Evolutionary conservation across 2,888 invertebrate genomes (phyloP).

Genomic region (Acanthoscelides obtectus): DNA sequence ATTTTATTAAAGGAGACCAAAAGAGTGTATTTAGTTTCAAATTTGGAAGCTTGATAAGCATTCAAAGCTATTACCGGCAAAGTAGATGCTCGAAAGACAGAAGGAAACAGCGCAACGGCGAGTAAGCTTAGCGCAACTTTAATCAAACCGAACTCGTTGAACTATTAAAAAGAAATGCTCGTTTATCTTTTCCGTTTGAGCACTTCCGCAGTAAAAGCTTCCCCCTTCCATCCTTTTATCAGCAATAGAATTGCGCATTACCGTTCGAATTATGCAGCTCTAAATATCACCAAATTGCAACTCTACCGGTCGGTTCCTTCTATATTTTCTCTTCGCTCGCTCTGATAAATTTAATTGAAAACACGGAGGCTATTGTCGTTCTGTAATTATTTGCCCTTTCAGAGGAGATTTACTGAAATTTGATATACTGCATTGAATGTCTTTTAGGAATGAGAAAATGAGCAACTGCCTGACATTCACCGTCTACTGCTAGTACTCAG

Average conservation of each 20-base stretch:
- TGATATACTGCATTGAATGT: too few relatives aligned
- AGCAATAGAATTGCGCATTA: constrained; percentile 36
- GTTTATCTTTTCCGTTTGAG: constrained; percentile 34
- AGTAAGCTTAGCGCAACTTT: background rate
- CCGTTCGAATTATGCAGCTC: constrained; percentile 37
- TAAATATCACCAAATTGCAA: constrained; percentile 36
- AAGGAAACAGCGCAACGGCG: background rate
- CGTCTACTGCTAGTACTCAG: too few relatives aligned
- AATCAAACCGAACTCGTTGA: background rate
- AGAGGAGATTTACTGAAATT: background rate
- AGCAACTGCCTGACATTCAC: too few relatives aligned
- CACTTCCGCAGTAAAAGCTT: constrained; percentile 23
- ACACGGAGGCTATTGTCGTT: constrained; percentile 7
- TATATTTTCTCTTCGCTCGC: constrained; percentile 7
- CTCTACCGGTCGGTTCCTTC: constrained; percentile 31
- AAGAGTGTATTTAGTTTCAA: too few relatives aligned
- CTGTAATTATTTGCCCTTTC: constrained; percentile 5
- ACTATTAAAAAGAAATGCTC: constrained; percentile 9
- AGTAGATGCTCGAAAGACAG: background rate
- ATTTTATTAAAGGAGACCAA: too few relatives aligned
- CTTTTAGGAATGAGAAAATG: too few relatives aligned
- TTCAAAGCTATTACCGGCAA: too few relatives aligned
- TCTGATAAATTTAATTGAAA: constrained; percentile 17
- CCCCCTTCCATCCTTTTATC: constrained; percentile 24
- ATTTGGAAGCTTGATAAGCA: too few relatives aligned